Percentiles rank a stretch among this genome's conserved stretches.
Evolutionary conservation across 2,797 vertebrate genomes (phyloP).

Genomic region (Etheostoma perlongum): DNA sequence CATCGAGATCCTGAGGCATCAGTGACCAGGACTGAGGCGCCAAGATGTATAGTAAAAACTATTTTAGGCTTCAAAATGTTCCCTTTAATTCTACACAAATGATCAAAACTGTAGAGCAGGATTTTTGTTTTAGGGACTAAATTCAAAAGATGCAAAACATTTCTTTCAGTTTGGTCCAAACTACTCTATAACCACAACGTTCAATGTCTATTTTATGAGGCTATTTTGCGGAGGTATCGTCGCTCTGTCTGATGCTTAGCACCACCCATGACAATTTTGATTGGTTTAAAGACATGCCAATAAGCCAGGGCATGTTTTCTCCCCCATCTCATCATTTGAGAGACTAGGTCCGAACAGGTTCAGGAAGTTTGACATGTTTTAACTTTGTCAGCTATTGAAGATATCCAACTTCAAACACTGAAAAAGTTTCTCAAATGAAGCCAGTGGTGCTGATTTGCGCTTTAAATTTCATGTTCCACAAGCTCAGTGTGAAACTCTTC

Average conservation of each 20-base stretch:
- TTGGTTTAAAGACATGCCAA: too few species aligned
- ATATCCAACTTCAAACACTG: background rate
- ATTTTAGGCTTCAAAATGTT: background rate
- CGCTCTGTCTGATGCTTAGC: too few species aligned
- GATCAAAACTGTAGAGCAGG: background rate
- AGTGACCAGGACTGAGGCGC: slow-evolving; percentile 46
- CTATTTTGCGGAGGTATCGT: too few species aligned
- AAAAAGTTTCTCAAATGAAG: background rate
- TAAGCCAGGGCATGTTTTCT: too few species aligned
- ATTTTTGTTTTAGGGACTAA: background rate
- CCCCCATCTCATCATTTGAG: too few species aligned
- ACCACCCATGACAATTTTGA: too few species aligned
- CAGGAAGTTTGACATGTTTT: background rate
- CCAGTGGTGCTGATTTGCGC: background rate
- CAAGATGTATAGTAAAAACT: slow-evolving; percentile 9
- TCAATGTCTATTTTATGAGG: too few species aligned
- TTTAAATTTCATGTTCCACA: too few species aligned
- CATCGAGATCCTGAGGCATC: slow-evolving; percentile 63
- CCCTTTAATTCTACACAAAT: background rate
- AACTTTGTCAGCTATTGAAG: background rate
- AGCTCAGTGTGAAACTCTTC: too few species aligned
- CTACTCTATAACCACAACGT: too few species aligned
- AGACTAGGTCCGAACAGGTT: background rate
- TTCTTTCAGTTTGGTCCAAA: too few species aligned
- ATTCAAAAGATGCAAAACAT: background rate